Evolutionary conservation across 2,888 invertebrate genomes (phyloP).

Genomic region (Spisula subtruncata): DNA sequence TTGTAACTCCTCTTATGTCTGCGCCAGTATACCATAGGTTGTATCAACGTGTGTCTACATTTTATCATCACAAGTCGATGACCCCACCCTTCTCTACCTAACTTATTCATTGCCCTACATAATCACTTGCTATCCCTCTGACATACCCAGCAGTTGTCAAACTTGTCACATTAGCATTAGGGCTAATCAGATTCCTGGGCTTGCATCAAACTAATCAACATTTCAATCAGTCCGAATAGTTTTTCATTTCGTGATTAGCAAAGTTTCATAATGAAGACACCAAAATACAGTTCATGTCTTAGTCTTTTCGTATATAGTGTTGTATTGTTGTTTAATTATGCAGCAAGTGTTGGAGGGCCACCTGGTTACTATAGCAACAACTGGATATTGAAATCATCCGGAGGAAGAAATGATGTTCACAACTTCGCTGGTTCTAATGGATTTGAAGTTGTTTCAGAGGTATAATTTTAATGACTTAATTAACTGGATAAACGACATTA

Average conservation of each 20-base stretch:
- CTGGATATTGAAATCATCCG: constrained; percentile 45
- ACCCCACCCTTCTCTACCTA: too few relatives aligned
- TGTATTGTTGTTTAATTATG: constrained; percentile 33
- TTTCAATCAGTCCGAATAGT: background rate
- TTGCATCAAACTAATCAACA: background rate
- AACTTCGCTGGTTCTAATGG: constrained; percentile 36
- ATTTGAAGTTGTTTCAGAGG: constrained; percentile 45
- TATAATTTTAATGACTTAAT: constrained; percentile 10
- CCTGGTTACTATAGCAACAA: constrained; percentile 48
- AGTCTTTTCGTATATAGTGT: background rate
- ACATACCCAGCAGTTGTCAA: background rate
- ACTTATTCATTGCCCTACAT: too few relatives aligned
- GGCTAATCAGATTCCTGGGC: background rate
- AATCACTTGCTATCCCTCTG: background rate
- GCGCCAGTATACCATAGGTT: too few relatives aligned
- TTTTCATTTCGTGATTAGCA: background rate
- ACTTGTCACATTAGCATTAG: background rate
- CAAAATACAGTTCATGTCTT: background rate
- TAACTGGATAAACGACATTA: too few relatives aligned
- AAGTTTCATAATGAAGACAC: background rate
- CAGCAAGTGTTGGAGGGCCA: constrained; percentile 31
- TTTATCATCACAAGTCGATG: background rate
- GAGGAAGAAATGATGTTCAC: background rate
- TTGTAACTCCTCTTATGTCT: too few relatives aligned
- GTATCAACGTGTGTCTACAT: background rate